These are phyloP conservation scores for Hyppa rectilinea DNA, from an alignment of 2,888 invertebrate genomes.

Conservation along the genomic window DNA sequence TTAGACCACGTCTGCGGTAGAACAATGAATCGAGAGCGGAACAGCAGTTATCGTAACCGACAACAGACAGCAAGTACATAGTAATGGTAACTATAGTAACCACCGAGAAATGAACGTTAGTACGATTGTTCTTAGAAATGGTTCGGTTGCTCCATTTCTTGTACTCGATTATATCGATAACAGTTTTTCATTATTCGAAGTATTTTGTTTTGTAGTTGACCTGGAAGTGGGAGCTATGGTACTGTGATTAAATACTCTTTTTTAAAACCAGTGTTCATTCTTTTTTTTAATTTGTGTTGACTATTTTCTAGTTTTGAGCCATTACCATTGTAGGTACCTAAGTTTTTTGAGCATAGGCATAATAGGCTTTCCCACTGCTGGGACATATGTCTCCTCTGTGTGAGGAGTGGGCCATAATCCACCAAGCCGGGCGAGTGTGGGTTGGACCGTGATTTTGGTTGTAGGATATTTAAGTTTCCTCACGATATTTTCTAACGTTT, in stretches of 20 bases:
- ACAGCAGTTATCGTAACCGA: constrained; percentile 54
- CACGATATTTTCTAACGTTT: not conserved
- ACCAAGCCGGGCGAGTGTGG: not conserved
- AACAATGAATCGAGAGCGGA: constrained; percentile 65
- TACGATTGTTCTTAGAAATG: constrained; percentile 51
- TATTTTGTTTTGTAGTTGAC: constrained; percentile 29
- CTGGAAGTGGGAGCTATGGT: constrained; percentile 3
- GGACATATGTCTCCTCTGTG: too few relatives aligned
- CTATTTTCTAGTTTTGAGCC: not conserved
- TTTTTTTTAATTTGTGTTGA: not conserved
- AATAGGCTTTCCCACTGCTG: not conserved
- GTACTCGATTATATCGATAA: constrained; percentile 35
- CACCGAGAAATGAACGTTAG: constrained; percentile 24
- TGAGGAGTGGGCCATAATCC: not conserved
- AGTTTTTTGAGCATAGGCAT: not conserved
- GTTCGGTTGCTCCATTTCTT: constrained; percentile 39
- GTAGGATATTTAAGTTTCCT: not conserved
- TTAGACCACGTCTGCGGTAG: constrained; percentile 64
- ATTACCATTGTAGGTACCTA: not conserved
- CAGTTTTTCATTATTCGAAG: constrained; percentile 26
- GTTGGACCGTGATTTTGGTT: not conserved
- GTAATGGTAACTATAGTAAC: constrained; percentile 8
- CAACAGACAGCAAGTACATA: constrained; percentile 4
- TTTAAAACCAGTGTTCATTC: not conserved
- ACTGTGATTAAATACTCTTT: not conserved